Evolutionary conservation across 2,888 invertebrate genomes (phyloP).

Genomic region (Caenorhabditis japonica): DNA sequence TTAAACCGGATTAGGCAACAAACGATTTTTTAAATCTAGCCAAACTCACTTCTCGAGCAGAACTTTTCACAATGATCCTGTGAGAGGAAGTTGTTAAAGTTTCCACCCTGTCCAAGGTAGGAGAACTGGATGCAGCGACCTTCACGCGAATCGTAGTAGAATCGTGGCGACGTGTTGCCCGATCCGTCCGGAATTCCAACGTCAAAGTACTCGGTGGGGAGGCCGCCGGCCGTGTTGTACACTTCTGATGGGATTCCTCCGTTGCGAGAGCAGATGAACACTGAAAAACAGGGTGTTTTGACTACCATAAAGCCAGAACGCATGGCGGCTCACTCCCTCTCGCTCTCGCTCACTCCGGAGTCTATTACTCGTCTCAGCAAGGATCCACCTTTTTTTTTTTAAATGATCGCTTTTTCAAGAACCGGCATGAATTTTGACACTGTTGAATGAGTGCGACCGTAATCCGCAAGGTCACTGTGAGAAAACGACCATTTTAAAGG

Average conservation of each 20-base stretch:
- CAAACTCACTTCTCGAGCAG: conserved; percentile 74
- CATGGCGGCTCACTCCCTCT: background rate
- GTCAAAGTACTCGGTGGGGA: conserved; percentile 76
- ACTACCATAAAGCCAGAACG: background rate
- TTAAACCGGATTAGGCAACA: no score
- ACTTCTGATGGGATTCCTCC: conserved; percentile 77
- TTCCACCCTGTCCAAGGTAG: conserved; percentile 76
- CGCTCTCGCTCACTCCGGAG: no score
- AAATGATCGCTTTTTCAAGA: no score
- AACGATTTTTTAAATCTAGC: no score
- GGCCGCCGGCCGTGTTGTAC: conserved; percentile 76
- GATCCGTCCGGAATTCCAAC: conserved; percentile 75
- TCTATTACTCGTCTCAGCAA: no score
- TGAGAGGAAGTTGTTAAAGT: conserved; percentile 77
- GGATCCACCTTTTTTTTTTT: no score
- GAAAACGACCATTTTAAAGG: no score
- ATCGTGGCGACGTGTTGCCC: conserved; percentile 74
- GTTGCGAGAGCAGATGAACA: conserved; percentile 75
- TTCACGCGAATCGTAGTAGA: conserved; percentile 75
- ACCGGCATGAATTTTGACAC: no score
- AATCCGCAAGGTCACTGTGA: no score
- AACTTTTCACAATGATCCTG: conserved; percentile 77
- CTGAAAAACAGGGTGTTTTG: conserved; percentile 33
- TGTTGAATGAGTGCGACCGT: no score
- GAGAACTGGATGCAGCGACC: conserved; percentile 76